Evolutionary conservation across 2,888 invertebrate species (phyloP).

Genomic region (Serrognathus titanus): DNA sequence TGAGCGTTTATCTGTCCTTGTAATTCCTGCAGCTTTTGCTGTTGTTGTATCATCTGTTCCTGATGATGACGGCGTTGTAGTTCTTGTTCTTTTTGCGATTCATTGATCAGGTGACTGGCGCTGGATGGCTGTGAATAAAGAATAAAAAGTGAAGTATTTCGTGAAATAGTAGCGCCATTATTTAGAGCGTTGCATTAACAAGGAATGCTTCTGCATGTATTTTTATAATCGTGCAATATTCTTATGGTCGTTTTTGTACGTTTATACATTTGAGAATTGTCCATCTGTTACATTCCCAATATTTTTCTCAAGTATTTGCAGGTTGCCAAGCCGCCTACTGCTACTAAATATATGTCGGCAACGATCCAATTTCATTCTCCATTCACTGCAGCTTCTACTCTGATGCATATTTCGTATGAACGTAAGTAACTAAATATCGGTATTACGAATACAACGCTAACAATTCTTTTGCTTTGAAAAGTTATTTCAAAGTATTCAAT

Average conservation of each 20-base stretch:
- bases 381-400: slow-evolving; percentile 41
- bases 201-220: slow-evolving; percentile 12
- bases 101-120: slow-evolving; percentile 23
- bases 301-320: slow-evolving; percentile 46
- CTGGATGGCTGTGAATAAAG: slow-evolving; percentile 25
- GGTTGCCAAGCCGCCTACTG: slow-evolving; percentile 52
- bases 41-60: slow-evolving; percentile 55
- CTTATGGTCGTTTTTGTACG: slow-evolving; percentile 23
- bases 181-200: slow-evolving; percentile 15
- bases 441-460: neutral
- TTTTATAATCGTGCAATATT: slow-evolving; percentile 19
- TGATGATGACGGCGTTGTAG: slow-evolving; percentile 64
- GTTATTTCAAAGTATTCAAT: neutral
- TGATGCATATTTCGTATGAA: slow-evolving; percentile 14
- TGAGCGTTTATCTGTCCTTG: slow-evolving; percentile 58
- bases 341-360: slow-evolving; percentile 52
- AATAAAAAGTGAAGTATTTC: slow-evolving; percentile 10
- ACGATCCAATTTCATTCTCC: slow-evolving; percentile 51
- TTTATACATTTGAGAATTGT: slow-evolving; percentile 40
- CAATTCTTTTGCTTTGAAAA: neutral
- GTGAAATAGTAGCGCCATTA: slow-evolving; percentile 16
- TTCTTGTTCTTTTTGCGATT: slow-evolving; percentile 55
- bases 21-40: slow-evolving; percentile 59
- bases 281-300: slow-evolving; percentile 47
- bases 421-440: slow-evolving; percentile 3